These are phyloP conservation scores for Xiphophorus maculatus DNA, from an alignment of 2,113 vertebrate genomes.

Conservation along the genomic window DNA sequence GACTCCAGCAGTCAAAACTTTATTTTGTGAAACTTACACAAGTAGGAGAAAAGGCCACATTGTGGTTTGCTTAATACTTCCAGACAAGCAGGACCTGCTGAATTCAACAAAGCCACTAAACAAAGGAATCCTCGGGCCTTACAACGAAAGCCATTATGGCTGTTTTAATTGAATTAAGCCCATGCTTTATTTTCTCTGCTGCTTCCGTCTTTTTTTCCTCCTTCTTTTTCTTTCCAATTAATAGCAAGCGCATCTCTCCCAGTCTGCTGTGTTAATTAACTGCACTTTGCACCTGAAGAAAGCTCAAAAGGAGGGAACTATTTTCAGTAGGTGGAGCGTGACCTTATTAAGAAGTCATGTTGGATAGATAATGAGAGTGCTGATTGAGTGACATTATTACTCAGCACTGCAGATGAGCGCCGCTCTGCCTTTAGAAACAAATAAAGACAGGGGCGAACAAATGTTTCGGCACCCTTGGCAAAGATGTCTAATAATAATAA, in stretches of 20 bases:
- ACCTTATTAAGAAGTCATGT: slow-evolving; percentile 84
- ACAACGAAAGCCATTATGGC: slow-evolving; percentile 76
- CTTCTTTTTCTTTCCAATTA: slow-evolving; percentile 75
- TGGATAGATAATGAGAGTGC: slow-evolving; percentile 81
- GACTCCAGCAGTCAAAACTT: slow-evolving; percentile 43
- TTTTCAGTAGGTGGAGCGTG: slow-evolving; percentile 84
- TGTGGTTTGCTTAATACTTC: slow-evolving; percentile 59
- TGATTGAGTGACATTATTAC: slow-evolving; percentile 83
- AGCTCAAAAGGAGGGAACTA: slow-evolving; percentile 82
- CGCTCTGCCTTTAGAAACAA: slow-evolving; percentile 61
- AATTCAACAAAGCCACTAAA: slow-evolving; percentile 75
- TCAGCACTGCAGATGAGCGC: slow-evolving; percentile 62
- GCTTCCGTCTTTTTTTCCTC: slow-evolving; percentile 31
- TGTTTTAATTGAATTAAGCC: slow-evolving; percentile 83
- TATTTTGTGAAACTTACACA: slow-evolving; percentile 50
- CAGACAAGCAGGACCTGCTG: slow-evolving; percentile 66
- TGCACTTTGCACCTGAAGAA: slow-evolving; percentile 85
- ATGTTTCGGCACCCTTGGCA: background rate
- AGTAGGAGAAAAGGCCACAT: slow-evolving; percentile 36
- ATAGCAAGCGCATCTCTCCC: slow-evolving; percentile 75
- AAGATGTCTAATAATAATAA: background rate
- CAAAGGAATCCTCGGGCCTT: slow-evolving; percentile 74
- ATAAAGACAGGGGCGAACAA: slow-evolving; percentile 18
- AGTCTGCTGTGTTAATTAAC: slow-evolving; percentile 83
- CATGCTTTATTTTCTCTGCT: slow-evolving; percentile 77